Conservation (phyloP, 2,888 invertebrate species). For the Leucophenga maculata region DNA sequence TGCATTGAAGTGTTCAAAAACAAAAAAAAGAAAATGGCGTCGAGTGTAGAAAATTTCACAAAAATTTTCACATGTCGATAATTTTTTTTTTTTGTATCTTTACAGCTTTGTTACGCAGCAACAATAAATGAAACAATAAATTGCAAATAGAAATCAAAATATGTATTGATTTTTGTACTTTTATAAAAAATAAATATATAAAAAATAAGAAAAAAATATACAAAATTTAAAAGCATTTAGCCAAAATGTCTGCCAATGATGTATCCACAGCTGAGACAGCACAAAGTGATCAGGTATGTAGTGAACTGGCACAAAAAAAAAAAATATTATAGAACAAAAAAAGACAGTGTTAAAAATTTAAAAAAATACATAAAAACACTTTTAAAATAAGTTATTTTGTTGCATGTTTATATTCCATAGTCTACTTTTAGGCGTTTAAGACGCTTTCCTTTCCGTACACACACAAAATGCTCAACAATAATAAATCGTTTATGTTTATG, state of each 20-base stretch:
- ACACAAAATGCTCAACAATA: background rate
- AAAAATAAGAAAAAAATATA: background rate
- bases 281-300: conserved; percentile 61
- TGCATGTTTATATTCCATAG: background rate
- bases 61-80: background rate
- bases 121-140: background rate
- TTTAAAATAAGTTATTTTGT: background rate
- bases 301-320: background rate
- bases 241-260: conserved; percentile 55
- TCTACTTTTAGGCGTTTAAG: background rate
- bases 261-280: conserved; percentile 57
- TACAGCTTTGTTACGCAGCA: conserved; percentile 2
- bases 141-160: background rate
- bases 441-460: background rate
- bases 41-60: background rate
- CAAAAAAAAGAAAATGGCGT: background rate
- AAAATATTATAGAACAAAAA: conserved; percentile 16
- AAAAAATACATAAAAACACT: background rate
- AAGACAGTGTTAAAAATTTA: conserved; percentile 11
- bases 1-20: background rate
- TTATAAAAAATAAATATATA: background rate
- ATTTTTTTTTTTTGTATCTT: conserved; percentile 17
- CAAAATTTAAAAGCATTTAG: conserved; percentile 26
- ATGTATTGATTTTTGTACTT: conserved; percentile 1
- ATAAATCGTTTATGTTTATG: conserved; percentile 9